Base-by-base conservation (phyloP, 2,888 invertebrate species). In the Epistrophella euchroma region DNA sequence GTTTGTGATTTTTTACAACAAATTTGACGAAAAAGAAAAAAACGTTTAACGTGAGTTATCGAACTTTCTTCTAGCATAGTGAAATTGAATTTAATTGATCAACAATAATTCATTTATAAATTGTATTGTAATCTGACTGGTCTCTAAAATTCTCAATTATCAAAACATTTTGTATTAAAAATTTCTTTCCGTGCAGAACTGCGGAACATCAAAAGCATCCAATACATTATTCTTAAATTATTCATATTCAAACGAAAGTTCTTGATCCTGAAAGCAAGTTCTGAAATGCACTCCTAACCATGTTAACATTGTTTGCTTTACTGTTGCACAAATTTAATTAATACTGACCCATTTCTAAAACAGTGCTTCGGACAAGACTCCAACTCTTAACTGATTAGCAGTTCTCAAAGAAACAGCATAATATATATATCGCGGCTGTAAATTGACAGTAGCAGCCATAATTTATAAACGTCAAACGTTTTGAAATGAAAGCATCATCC, bases 361-460 rank as follows among this genome's bases (percentile, higher is more conserved):
- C 72, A 80, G 28, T 58, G 52, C 55, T 52, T 43, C 58, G 68
- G 45, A 64, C 40, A 22, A 22, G 15, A 35, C 74, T 84, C 47
- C 40, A 17, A 15, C 64, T 84, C 70, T 10, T 9, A 40, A 40
- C 55, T 62, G 62, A 81, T 81, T 76, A 81, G 68, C 68, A 72
- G 56, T 73, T 71, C 52, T 22, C 11, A 73, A 47, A 19, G 71
- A 15, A 58, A 52, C 22, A 52, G 73, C 66, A 45, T 73, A 35
- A 37, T 68, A 84, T 75, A 73, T 72, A 73, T 47, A 70, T n/a
- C n/a, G 43, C 73, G 73, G 77, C 74, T 73, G 66, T 52, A 68
- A 81, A 76, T 77, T 85, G 85, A 81, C 85, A 85, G 85, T 81
- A 85, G 82, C 82, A 56, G 76, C 73, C 86, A 86, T 82, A 74